Evolutionary conservation across 2,797 vertebrate genomes (phyloP).

Genomic region (Euthynnus affinis): DNA sequence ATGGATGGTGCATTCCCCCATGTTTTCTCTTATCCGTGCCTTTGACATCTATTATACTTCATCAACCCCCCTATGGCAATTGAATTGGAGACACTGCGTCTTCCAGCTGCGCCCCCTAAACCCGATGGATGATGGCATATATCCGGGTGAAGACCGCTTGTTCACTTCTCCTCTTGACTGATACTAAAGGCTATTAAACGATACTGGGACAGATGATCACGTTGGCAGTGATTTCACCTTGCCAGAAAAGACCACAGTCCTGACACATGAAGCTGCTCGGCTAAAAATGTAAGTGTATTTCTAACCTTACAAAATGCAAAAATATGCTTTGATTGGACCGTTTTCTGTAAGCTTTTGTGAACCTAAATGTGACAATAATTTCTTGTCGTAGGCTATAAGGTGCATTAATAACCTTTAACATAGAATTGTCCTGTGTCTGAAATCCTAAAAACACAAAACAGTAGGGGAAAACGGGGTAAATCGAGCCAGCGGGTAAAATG

Average conservation of each 20-base stretch:
- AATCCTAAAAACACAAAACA: neutral
- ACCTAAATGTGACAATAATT: neutral
- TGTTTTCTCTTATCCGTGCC: slow-evolving; percentile 44
- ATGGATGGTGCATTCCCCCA: slow-evolving; percentile 57
- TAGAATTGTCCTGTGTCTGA: neutral
- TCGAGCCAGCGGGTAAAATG: too few species aligned
- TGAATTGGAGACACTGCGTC: slow-evolving; percentile 61
- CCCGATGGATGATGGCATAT: slow-evolving; percentile 52
- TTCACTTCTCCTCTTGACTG: slow-evolving; percentile 35
- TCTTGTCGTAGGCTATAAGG: neutral
- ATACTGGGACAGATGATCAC: slow-evolving; percentile 30
- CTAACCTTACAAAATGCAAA: slow-evolving; percentile 6
- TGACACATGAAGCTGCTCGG: neutral
- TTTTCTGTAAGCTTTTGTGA: neutral
- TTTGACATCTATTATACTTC: slow-evolving; percentile 55
- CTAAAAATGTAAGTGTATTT: neutral
- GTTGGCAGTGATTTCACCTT: slow-evolving; percentile 43
- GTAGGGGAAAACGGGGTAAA: too few species aligned
- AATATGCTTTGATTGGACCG: too few species aligned
- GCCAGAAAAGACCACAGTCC: neutral
- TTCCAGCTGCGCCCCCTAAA: slow-evolving; percentile 71
- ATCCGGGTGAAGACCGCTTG: slow-evolving; percentile 41
- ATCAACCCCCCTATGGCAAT: slow-evolving; percentile 36
- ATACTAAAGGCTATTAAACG: slow-evolving; percentile 41
- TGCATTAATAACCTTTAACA: neutral